Evolutionary conservation across 2,113 vertebrate genomes (phyloP).

Genomic region (Pseudopodoces humilis): DNA sequence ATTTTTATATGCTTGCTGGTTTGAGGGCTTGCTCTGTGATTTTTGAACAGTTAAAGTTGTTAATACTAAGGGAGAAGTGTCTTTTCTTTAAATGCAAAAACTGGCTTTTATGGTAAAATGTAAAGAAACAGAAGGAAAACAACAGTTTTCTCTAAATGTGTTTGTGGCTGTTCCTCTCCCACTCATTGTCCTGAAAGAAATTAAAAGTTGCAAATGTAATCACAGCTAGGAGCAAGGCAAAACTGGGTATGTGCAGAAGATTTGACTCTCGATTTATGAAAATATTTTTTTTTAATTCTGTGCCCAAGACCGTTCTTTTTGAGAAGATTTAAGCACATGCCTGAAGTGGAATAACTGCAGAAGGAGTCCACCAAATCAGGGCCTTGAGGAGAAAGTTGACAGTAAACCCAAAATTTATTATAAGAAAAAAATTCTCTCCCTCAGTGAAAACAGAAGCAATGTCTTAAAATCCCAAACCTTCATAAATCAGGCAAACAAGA

Average conservation of each 20-base stretch:
- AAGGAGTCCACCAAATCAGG: background rate
- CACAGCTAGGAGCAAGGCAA: background rate
- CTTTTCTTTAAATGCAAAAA: background rate
- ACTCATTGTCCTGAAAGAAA: background rate
- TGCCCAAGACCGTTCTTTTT: background rate
- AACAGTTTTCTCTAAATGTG: background rate
- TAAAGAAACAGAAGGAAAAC: background rate
- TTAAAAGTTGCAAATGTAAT: background rate
- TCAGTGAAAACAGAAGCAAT: background rate
- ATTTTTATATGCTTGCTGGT: background rate
- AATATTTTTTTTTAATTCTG: background rate
- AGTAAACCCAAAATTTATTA: constrained; percentile 1
- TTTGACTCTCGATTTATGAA: background rate
- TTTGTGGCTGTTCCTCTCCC: background rate
- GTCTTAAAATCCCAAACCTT: background rate
- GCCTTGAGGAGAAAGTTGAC: background rate
- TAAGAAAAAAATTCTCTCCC: background rate
- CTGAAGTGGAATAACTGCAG: background rate
- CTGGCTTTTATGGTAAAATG: background rate
- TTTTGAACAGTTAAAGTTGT: background rate
- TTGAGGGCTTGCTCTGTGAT: background rate
- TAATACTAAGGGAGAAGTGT: background rate
- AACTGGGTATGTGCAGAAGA: background rate
- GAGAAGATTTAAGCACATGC: background rate
- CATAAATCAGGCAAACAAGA: constrained; percentile 43